These are phyloP conservation scores for Leptopilina myrica DNA, from an alignment of 2,888 invertebrate species.

Conservation along the genomic window DNA sequence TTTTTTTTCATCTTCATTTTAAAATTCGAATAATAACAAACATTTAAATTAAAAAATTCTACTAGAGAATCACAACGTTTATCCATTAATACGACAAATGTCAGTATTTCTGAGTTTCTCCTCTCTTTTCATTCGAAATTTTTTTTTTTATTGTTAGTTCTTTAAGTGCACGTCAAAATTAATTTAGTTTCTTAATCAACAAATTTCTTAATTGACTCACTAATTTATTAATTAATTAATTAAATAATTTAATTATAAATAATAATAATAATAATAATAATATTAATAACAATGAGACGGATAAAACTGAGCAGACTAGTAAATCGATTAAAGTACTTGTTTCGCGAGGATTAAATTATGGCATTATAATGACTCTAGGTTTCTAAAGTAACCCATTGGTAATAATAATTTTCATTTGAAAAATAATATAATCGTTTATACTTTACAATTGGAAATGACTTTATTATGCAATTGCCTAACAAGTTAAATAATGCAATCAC, in stretches of 20 bases:
- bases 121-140: not conserved
- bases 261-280: not conserved
- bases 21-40: not conserved
- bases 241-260: not conserved
- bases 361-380: not conserved
- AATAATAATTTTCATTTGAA: not conserved
- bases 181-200: not conserved
- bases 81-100: slow-evolving; percentile 13
- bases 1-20: slow-evolving; percentile 4
- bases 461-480: slow-evolving; percentile 41
- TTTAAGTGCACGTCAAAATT: slow-evolving; percentile 7
- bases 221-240: not conserved
- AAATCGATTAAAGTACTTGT: slow-evolving; percentile 18
- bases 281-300: slow-evolving; percentile 12
- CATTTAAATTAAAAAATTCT: not conserved
- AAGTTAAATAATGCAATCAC: slow-evolving; percentile 40
- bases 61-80: slow-evolving; percentile 26
- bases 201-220: not conserved
- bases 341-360: slow-evolving; percentile 3
- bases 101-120: slow-evolving; percentile 5
- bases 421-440: slow-evolving; percentile 32
- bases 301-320: slow-evolving; percentile 37
- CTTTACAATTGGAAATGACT: slow-evolving; percentile 35
- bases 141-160: not conserved
- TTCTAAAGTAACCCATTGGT: not conserved